These are phyloP conservation scores for Mallateleia sp. DNA, from an alignment of 2,888 invertebrate genomes.

Conservation along the genomic window DNA sequence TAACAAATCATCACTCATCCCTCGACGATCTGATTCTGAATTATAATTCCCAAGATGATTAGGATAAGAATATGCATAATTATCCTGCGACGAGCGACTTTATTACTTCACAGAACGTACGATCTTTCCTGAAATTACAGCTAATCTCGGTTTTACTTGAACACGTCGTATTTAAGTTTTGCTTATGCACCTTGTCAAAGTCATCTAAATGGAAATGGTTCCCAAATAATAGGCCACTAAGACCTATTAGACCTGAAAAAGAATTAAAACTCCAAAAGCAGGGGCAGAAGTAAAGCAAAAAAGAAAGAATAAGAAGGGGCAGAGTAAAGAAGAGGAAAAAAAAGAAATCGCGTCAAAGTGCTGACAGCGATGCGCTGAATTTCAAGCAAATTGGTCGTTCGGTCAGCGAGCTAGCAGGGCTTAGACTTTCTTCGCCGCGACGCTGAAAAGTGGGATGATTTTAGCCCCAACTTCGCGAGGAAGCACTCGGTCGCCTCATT, in stretches of 20 bases:
- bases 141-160: conserved; percentile 70
- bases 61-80: conserved; percentile 61
- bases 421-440: background rate
- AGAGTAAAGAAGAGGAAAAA: background rate
- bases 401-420: background rate
- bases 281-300: background rate
- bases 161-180: conserved; percentile 59
- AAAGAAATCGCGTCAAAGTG: conserved; percentile 24
- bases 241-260: conserved; percentile 37
- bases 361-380: conserved; percentile 38
- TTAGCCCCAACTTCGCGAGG: conserved; percentile 2
- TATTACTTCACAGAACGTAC: conserved; percentile 41
- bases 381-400: conserved; percentile 30
- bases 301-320: background rate
- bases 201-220: conserved; percentile 74
- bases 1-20: background rate
- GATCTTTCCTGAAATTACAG: conserved; percentile 62
- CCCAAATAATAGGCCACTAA: conserved; percentile 62
- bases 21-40: background rate
- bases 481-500: conserved; percentile 12
- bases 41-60: conserved; percentile 46
- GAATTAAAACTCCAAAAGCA: conserved; percentile 54
- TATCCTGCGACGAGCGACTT: conserved; percentile 42
- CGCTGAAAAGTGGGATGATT: conserved; percentile 12
- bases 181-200: conserved; percentile 66